Evolutionary conservation across 1,140 invertebrate species (phyloP).

Genomic region (Pseudomyrmex flavicornis): DNA sequence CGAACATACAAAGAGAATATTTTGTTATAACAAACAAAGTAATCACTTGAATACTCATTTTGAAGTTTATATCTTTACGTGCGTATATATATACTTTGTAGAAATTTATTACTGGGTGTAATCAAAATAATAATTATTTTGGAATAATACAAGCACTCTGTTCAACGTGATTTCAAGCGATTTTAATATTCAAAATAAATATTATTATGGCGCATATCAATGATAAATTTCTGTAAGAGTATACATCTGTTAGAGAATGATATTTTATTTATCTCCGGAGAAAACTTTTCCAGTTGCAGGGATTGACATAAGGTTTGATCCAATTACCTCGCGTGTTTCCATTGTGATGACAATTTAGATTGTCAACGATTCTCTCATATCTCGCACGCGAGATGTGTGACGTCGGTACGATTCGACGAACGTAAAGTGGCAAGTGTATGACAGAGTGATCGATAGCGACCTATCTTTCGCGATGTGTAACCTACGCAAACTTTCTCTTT

Average conservation of each 20-base stretch:
- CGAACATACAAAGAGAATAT: no score
- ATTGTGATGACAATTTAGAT: constrained; percentile 24
- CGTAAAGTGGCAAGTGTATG: constrained; percentile 7
- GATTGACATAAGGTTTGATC: neutral
- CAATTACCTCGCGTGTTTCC: neutral
- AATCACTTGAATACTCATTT: no score
- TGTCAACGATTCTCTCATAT: constrained; percentile 35
- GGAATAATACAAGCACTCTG: no score
- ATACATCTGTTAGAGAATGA: neutral
- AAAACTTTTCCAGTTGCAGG: constrained; percentile 11
- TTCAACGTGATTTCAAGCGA: no score
- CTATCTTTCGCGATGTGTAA: constrained; percentile 16
- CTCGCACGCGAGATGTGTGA: constrained; percentile 25
- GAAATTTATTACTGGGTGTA: no score
- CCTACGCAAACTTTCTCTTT: constrained; percentile 43
- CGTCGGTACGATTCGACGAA: constrained; percentile 37
- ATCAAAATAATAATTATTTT: no score
- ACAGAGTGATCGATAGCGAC: constrained; percentile 62
- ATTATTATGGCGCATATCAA: neutral
- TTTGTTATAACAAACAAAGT: no score
- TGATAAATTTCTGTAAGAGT: neutral
- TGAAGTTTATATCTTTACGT: no score
- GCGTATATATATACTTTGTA: no score
- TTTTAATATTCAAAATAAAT: neutral
- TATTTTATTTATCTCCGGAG: neutral